Conservation (phyloP, 2,888 invertebrate genomes). For the Crepidodera aurea region DNA sequence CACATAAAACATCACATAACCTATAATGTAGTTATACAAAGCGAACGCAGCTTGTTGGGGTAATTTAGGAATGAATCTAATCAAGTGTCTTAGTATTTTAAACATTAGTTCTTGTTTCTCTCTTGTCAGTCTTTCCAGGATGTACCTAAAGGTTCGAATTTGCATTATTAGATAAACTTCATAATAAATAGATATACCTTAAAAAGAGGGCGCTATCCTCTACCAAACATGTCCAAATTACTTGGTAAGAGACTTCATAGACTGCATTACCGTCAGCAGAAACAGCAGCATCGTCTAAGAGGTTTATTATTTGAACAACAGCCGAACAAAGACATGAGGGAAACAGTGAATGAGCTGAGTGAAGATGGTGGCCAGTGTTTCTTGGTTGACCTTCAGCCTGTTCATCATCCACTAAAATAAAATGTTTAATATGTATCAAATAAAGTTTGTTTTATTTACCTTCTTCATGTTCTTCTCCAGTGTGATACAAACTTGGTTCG, state of each 20-base stretch:
- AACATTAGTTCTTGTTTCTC: constrained; percentile 95
- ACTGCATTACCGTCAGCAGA: constrained; percentile 94
- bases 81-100: constrained; percentile 88
- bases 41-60: constrained; percentile 98
- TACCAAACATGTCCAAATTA: constrained; percentile 97
- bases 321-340: constrained; percentile 97
- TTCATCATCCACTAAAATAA: constrained; percentile 61
- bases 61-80: constrained; percentile 89
- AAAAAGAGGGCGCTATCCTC: constrained; percentile 89
- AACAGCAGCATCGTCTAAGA: constrained; percentile 96
- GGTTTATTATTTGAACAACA: constrained; percentile 91
- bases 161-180: not conserved
- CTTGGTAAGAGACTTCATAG: constrained; percentile 95
- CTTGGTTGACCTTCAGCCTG: constrained; percentile 71
- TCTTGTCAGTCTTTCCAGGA: constrained; percentile 92
- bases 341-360: constrained; percentile 93
- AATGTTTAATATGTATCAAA: not conserved
- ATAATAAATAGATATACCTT: constrained; percentile 58
- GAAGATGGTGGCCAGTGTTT: constrained; percentile 80
- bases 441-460: constrained; percentile 61
- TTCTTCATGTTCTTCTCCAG: constrained; percentile 86
- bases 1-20: constrained; percentile 99
- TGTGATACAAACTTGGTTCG: constrained; percentile 91
- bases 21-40: constrained; percentile 97
- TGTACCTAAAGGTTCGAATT: constrained; percentile 65